Conservation (phyloP, 2,797 vertebrate species). For the Pogoniulus pusillus region DNA sequence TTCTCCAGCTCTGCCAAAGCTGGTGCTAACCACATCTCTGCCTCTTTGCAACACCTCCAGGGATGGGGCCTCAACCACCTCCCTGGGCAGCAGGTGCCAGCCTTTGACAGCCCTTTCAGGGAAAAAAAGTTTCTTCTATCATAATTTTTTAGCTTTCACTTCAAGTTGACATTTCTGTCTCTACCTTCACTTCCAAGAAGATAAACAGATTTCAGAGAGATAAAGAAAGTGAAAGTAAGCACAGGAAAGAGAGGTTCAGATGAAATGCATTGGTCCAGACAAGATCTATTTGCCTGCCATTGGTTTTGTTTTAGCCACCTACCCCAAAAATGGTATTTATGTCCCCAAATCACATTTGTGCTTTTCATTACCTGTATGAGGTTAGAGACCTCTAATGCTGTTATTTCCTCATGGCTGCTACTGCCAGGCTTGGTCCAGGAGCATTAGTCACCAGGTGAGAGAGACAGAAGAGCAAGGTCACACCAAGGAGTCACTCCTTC, state of each 20-base stretch:
- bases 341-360: rapidly evolving
- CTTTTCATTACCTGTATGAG: not conserved
- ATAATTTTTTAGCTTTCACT: not conserved
- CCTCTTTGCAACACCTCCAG: no score
- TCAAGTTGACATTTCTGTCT: not conserved
- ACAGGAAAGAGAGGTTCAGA: not conserved
- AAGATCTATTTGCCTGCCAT: not conserved
- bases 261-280: not conserved
- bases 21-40: no score
- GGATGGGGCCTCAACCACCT: no score
- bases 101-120: no score
- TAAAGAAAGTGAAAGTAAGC: not conserved
- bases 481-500: not conserved
- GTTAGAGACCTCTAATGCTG: not conserved
- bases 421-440: not conserved
- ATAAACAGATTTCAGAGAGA: not conserved
- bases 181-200: not conserved
- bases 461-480: not conserved
- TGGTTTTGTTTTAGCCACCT: not conserved
- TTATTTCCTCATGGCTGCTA: not conserved
- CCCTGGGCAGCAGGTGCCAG: no score
- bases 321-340: rapidly evolving
- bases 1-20: no score
- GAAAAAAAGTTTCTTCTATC: no score
- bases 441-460: not conserved